Evolutionary conservation across 2,888 invertebrate genomes (phyloP), one percentile per base, ranked within the genome.

Genomic region (Nomada ferruginata): DNA sequence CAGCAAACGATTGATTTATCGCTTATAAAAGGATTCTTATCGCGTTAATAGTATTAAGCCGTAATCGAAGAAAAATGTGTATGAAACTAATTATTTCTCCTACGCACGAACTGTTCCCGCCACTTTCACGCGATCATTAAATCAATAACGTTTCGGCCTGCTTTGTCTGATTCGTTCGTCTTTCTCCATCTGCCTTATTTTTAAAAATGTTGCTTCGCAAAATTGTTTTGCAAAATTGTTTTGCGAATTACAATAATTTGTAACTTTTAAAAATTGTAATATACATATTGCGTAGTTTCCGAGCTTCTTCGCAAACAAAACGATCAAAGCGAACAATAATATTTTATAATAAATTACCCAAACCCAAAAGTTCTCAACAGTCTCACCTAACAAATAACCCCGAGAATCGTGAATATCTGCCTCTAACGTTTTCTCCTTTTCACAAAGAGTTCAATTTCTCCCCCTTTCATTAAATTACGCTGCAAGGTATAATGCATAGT

Each of bases 1-100:
- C 50, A 57, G 64, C 75, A 71, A 78, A 71, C 82, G 76, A 85
- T 85, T 86, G 85, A 85, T 86, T 84, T 85, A 85, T 86, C 77
- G 84, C 66, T 66, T 70, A 76, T 75, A 86, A 85, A 85, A 70
- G 85, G 76, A 74, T 60, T 66, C 66, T 71, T 80, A 82, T 80
- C 81, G 61, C 61, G 75, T 59, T 80, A 80, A 82, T 50, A 61
- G 64, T 64, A 66, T 68, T 59, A 26, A 57, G 23, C 52, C 26
- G 63, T 69, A 65, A 73, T 68, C 63, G 47, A 72, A 29, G 52
- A 64, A 64, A 63, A 64, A 79, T 63, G 72, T 59, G 74, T 60
- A 75, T 47, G 29, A 65, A 61, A 65, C 47, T 80, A 74, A 80
- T 80, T 80, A 70, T 80, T 74, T 42, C 36, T 18, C 23, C 65